These are phyloP conservation scores for Hylyphantes graminicola DNA, from an alignment of 1,140 invertebrate species.

Conservation along the genomic window DNA sequence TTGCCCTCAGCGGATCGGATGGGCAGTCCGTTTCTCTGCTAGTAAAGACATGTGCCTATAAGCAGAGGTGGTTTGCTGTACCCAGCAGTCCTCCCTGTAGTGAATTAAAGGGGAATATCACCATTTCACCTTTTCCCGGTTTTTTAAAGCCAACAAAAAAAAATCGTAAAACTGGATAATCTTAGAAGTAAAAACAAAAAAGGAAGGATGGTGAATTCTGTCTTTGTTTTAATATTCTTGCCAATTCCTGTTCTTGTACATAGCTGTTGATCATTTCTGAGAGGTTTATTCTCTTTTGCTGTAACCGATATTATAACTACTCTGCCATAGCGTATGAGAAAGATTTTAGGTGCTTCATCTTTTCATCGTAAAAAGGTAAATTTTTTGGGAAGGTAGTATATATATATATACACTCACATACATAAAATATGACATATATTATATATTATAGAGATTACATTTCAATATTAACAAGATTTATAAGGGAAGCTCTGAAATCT, in stretches of 20 bases:
- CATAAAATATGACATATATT: slow-evolving; percentile 51
- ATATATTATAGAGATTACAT: slow-evolving; percentile 52
- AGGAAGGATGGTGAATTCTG: slow-evolving; percentile 60
- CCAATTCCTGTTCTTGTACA: slow-evolving; percentile 60
- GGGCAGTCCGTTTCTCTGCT: slow-evolving; percentile 21
- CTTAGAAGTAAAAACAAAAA: slow-evolving; percentile 26
- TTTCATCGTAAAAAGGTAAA: slow-evolving; percentile 51
- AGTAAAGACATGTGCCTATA: slow-evolving; percentile 56
- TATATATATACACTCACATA: slow-evolving; percentile 51
- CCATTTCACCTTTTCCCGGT: slow-evolving; percentile 59
- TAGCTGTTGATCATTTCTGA: slow-evolving; percentile 60
- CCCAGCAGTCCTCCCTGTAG: slow-evolving; percentile 37
- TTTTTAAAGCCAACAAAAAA: slow-evolving; percentile 32
- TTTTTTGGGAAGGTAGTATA: slow-evolving; percentile 54
- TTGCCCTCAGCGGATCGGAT: not conserved
- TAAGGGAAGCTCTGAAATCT: slow-evolving; percentile 48
- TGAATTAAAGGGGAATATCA: slow-evolving; percentile 59
- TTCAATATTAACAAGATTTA: slow-evolving; percentile 43
- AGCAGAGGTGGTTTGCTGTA: slow-evolving; percentile 53
- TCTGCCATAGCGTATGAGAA: slow-evolving; percentile 60
- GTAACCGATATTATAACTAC: slow-evolving; percentile 57
- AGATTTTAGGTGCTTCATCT: slow-evolving; percentile 61
- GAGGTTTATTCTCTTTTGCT: slow-evolving; percentile 61
- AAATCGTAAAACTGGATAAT: not conserved
- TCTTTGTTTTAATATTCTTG: slow-evolving; percentile 58